Conservation (phyloP, 1,140 invertebrate species). For the Psix sp. region DNA sequence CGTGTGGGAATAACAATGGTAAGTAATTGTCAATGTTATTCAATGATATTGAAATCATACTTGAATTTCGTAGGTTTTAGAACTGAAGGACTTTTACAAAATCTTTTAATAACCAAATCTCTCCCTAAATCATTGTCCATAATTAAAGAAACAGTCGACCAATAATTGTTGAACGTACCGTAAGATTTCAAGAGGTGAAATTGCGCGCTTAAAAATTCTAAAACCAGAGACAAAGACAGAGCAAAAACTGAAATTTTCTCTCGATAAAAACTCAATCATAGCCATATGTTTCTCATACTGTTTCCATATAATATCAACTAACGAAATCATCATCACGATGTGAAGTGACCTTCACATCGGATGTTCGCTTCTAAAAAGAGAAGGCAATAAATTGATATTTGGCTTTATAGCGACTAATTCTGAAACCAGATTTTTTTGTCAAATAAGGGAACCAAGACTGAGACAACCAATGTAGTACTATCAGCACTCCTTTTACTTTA, state of each 20-base stretch:
- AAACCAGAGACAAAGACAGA: not conserved
- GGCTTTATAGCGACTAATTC: not conserved
- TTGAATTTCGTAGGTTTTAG: not conserved
- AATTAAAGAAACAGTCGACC: too few species aligned
- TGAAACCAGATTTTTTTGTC: not conserved
- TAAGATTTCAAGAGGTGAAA: not conserved
- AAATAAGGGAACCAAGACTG: constrained; percentile 20
- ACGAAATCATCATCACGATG: constrained; percentile 5
- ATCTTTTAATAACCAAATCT: constrained; percentile 1
- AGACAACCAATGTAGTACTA: constrained; percentile 19
- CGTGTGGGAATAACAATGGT: too few species aligned
- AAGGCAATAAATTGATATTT: constrained; percentile 4
- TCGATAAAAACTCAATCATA: constrained; percentile 33
- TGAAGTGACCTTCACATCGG: constrained; percentile 1
- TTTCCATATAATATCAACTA: constrained; percentile 13
- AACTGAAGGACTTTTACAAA: not conserved
- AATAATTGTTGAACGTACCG: too few species aligned
- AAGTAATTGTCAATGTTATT: too few species aligned
- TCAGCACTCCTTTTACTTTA: constrained; percentile 36
- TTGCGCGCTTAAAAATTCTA: constrained; percentile 1
- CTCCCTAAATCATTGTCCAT: constrained; percentile 3
- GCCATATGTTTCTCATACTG: constrained; percentile 33
- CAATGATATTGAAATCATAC: not conserved
- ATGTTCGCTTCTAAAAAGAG: constrained; percentile 13
- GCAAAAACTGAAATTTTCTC: not conserved